A percentile compares a stretch with the other conserved stretches of the same genome.
phyloP scores from a whole-genome alignment of 2,797 vertebrate genomes.

The Anguilla obscura region DNA sequence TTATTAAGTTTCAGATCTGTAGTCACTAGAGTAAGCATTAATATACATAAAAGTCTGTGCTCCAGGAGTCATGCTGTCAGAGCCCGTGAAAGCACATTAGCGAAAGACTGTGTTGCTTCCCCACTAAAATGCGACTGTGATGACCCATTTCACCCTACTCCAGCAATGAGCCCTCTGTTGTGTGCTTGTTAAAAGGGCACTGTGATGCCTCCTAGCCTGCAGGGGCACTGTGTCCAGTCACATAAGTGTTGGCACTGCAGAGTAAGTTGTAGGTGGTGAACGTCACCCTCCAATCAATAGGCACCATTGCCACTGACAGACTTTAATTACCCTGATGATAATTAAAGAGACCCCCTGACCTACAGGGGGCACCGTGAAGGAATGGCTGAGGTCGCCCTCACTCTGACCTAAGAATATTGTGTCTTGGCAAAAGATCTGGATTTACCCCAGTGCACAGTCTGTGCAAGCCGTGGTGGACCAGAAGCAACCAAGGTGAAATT shows the following conservation, averaged over 20 bases:
- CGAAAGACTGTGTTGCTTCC: neutral
- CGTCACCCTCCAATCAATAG: neutral
- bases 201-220: constrained; percentile 11
- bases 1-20: neutral
- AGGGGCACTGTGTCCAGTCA: constrained; percentile 22
- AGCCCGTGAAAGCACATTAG: neutral
- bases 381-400: constrained; percentile 14
- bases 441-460: constrained; percentile 10
- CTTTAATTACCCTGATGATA: neutral
- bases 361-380: neutral
- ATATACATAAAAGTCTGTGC: neutral
- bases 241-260: neutral
- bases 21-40: neutral
- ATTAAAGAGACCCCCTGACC: neutral
- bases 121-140: too few relatives aligned
- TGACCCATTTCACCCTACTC: neutral
- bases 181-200: neutral
- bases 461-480: neutral
- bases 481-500: constrained; percentile 27
- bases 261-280: neutral
- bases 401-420: neutral
- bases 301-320: neutral
- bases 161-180: neutral
- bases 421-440: neutral
- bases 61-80: neutral